Evolutionary conservation across 2,113 vertebrate species (phyloP).

Genomic region (Sphyrna mokarran): DNA sequence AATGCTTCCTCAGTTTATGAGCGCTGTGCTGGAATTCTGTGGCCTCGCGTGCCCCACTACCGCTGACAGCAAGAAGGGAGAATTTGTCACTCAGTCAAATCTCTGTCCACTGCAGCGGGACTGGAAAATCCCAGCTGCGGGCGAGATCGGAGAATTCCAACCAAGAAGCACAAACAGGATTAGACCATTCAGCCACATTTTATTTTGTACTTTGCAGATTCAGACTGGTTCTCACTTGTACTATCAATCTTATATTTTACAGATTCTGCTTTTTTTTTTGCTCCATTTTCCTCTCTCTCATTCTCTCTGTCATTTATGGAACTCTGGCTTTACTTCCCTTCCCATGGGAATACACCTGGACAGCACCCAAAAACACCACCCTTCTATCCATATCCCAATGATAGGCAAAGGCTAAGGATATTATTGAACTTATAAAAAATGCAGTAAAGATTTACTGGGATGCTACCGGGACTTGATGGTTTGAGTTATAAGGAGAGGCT

Average conservation of each 20-base stretch:
- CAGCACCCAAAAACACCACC: too few species aligned
- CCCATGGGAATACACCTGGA: not conserved
- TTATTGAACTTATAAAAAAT: too few species aligned
- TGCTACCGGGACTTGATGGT: too few species aligned
- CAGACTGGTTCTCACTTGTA: not conserved
- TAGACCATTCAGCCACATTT: too few species aligned
- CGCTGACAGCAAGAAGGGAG: too few species aligned
- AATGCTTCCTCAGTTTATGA: not conserved
- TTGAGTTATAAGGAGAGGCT: too few species aligned
- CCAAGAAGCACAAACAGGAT: not conserved
- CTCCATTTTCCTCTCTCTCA: not conserved
- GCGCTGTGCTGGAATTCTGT: not conserved
- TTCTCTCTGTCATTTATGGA: not conserved
- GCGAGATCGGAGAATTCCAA: too few species aligned
- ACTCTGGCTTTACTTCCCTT: not conserved
- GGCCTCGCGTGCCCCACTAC: too few species aligned
- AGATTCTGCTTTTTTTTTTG: not conserved
- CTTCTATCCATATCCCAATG: not conserved
- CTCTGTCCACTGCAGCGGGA: too few species aligned
- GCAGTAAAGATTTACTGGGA: too few species aligned
- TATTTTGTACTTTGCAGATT: not conserved
- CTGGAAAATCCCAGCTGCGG: too few species aligned
- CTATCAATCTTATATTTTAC: not conserved
- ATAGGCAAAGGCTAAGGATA: not conserved
- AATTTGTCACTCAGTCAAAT: too few species aligned